Evolutionary conservation across 2,113 vertebrate species (phyloP).

Genomic region (Cryptoleucopteryx plumbea): DNA sequence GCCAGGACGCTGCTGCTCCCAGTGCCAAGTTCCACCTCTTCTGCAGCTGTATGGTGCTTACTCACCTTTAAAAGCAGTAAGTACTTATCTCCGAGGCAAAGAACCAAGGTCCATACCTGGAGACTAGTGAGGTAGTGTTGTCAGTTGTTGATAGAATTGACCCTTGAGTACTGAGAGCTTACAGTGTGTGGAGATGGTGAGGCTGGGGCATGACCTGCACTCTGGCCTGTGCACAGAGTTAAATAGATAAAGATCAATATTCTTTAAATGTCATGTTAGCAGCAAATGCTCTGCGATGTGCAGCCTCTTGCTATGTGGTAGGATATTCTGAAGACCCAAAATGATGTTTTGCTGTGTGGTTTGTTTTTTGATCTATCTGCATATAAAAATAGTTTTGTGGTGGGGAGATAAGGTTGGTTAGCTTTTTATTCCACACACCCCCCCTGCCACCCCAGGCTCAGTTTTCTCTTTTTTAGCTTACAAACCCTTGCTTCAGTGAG

Average conservation of each 20-base stretch:
- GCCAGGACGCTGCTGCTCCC: not conserved
- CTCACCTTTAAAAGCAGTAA: not conserved
- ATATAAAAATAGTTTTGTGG: not conserved
- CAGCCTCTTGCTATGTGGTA: not conserved
- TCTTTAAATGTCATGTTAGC: not conserved
- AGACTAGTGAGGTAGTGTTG: fast-evolving
- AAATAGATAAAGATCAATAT: not conserved
- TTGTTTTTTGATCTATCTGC: not conserved
- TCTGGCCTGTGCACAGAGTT: not conserved
- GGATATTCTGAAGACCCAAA: not conserved
- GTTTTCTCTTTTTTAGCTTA: not conserved
- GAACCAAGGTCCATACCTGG: not conserved
- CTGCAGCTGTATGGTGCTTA: fast-evolving
- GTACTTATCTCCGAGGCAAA: fast-evolving
- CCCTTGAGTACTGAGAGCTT: not conserved
- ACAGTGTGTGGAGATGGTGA: fast-evolving
- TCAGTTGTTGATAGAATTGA: not conserved
- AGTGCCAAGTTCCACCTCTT: fast-evolving
- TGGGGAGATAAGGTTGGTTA: not conserved
- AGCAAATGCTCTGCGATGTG: not conserved
- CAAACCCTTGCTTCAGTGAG: not conserved
- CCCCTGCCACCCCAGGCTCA: fast-evolving
- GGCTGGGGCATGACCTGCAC: not conserved
- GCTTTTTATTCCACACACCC: not conserved
- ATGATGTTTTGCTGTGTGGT: not conserved